Evolutionary conservation across 2,888 invertebrate species (phyloP).

Genomic region (Papilio elwesi): DNA sequence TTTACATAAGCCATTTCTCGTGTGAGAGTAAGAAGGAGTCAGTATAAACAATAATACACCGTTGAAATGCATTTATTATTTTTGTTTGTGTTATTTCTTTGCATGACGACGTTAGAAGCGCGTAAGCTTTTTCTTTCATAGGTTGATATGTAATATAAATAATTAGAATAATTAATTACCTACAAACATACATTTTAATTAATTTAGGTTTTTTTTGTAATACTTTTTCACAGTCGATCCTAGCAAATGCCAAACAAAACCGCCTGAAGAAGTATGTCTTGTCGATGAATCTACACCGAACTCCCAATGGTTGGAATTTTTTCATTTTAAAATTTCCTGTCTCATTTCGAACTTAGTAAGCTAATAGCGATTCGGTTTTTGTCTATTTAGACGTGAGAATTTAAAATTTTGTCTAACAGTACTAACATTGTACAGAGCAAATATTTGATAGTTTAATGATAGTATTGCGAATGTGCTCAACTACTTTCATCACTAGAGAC

Average conservation of each 20-base stretch:
- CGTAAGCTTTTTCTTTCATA: slow-evolving; percentile 8
- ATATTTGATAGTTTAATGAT: too few species aligned
- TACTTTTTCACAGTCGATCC: neutral
- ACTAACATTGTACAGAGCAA: too few species aligned
- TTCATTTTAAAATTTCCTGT: neutral
- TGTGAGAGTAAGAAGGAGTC: neutral
- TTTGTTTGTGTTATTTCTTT: neutral
- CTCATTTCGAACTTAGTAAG: neutral
- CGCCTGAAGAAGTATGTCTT: neutral
- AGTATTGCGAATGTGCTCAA: too few species aligned
- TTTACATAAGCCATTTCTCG: neutral
- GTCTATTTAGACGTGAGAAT: too few species aligned
- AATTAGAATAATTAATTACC: too few species aligned
- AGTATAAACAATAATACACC: neutral
- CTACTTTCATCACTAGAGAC: too few species aligned
- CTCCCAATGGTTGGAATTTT: slow-evolving; percentile 7
- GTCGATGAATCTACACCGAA: slow-evolving; percentile 3
- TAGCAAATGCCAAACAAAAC: neutral
- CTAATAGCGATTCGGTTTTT: too few species aligned
- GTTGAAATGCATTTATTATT: neutral
- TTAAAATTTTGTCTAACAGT: too few species aligned
- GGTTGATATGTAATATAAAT: neutral
- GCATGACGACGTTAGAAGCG: neutral
- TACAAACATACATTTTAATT: too few species aligned
- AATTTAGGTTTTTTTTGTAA: neutral